phyloP scores from a whole-genome alignment of 2,113 vertebrate genomes.

The Ochotona princeps region DNA sequence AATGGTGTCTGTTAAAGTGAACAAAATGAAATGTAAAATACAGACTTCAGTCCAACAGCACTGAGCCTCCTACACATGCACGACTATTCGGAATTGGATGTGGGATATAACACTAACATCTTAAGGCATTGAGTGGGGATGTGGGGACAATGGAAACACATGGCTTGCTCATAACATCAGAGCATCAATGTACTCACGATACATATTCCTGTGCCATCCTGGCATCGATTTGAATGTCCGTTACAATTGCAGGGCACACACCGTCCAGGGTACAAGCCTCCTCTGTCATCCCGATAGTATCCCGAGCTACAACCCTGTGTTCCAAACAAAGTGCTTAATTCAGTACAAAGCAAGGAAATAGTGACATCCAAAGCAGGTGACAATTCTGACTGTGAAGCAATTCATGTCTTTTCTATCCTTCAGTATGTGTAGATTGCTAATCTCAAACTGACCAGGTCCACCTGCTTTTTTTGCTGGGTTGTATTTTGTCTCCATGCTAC shows the following conservation, averaged over 20 bases:
- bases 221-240: slow-evolving; percentile 90
- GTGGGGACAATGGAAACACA: background rate
- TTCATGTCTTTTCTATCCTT: background rate
- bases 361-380: background rate
- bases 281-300: slow-evolving; percentile 89
- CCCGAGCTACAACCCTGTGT: slow-evolving; percentile 91
- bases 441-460: background rate
- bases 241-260: slow-evolving; percentile 94
- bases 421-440: background rate
- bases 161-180: background rate
- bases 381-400: background rate
- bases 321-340: slow-evolving; percentile 57
- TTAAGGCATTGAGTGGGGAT: background rate
- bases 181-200: slow-evolving; percentile 89
- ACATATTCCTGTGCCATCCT: slow-evolving; percentile 92
- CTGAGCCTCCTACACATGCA: background rate
- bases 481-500: background rate
- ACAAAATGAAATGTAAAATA: background rate
- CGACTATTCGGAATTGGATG: background rate
- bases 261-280: slow-evolving; percentile 83
- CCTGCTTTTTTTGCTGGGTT: background rate
- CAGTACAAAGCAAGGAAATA: slow-evolving; percentile 47
- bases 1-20: background rate
- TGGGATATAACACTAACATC: background rate
- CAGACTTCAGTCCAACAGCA: background rate